Conservation (phyloP, 2,888 invertebrate species). For the Theretra japonica region DNA sequence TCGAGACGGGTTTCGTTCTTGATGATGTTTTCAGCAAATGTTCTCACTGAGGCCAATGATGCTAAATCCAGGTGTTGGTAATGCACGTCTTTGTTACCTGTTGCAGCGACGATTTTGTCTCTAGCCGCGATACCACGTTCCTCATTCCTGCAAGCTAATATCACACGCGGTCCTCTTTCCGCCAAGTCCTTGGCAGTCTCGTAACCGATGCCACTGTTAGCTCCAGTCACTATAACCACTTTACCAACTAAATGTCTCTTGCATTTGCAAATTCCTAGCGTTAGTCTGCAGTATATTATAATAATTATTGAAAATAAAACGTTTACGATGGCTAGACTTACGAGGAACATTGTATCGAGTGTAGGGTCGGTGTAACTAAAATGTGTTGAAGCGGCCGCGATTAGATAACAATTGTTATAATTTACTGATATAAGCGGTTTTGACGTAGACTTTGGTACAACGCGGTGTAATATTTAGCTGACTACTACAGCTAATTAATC, state of each 20-base stretch:
- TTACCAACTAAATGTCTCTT: constrained; percentile 88
- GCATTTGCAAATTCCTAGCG: constrained; percentile 59
- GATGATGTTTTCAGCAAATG: constrained; percentile 85
- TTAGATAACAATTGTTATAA: constrained; percentile 14
- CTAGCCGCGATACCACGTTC: constrained; percentile 85
- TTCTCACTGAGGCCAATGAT: constrained; percentile 82
- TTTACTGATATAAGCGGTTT: constrained; percentile 7
- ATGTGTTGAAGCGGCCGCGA: constrained; percentile 11
- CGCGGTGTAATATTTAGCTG: background rate
- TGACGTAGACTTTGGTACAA: background rate
- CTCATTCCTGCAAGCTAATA: constrained; percentile 91
- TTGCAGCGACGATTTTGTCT: constrained; percentile 54
- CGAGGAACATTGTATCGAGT: constrained; percentile 45
- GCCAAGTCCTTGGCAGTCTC: constrained; percentile 90
- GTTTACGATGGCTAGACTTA: constrained; percentile 44
- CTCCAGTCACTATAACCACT: constrained; percentile 93
- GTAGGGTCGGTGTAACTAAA: constrained; percentile 6
- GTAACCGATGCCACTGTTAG: constrained; percentile 91
- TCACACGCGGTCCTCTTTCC: constrained; percentile 89
- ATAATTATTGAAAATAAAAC: constrained; percentile 40
- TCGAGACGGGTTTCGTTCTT: constrained; percentile 81
- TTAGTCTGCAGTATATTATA: constrained; percentile 52
- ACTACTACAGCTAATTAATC: background rate
- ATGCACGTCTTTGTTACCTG: constrained; percentile 63
- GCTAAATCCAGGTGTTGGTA: constrained; percentile 77